Evolutionary conservation across 2,113 vertebrate genomes (phyloP), one percentile per base, ranked within the genome.

Genomic region (Cichladusa arquata): DNA sequence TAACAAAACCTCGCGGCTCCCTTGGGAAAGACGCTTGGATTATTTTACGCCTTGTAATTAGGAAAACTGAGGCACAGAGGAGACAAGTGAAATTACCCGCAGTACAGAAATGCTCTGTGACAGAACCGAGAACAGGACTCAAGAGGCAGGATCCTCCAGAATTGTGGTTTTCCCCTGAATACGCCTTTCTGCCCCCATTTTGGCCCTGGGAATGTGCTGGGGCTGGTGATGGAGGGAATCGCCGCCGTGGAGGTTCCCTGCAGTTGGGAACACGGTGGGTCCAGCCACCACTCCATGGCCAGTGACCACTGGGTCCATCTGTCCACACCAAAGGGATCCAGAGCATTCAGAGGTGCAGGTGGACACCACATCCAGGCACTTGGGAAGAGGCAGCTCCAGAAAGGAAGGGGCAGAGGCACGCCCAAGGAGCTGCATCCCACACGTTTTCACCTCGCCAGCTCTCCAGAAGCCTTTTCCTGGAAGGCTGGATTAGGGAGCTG

Each of bases 21-120:
- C 96, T 71, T 79, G 93, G 95, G 95, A 93, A 84, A 71, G 83
- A 60, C 29, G 31, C 84, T 67, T 58, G 94, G 66, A 92, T 95
- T 95, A 90, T 95, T 96, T 96, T 94, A 96, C 87, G 60, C 91
- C 93, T 96, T 93, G 92, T 94, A 94, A 95, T 96, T 95, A 95
- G 92, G 95, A 89, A 95, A 97, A 95, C 94, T 96, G 96, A 95
- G 95, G 95, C 94, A 97, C 89, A 25, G 88, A 94, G 91, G 92
- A 95, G 94, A 95, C 88, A 89, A 96, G 93, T 87, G 95, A 95
- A 92, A 92, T 95, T 92, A 90, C 77, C 86, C 34, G 84, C 91
- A n/a, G 38, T 71, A 86, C 58, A 22, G 79, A 79, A 80, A 53
- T 6, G 74, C 76, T 94, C 88, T 23, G 51, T 42, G 86, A 83